A percentile compares a stretch with the other conserved stretches of the same genome.
These are phyloP conservation scores for Pseudomugil tenellus DNA, from an alignment of 2,797 vertebrate species.

Conservation along the genomic window DNA sequence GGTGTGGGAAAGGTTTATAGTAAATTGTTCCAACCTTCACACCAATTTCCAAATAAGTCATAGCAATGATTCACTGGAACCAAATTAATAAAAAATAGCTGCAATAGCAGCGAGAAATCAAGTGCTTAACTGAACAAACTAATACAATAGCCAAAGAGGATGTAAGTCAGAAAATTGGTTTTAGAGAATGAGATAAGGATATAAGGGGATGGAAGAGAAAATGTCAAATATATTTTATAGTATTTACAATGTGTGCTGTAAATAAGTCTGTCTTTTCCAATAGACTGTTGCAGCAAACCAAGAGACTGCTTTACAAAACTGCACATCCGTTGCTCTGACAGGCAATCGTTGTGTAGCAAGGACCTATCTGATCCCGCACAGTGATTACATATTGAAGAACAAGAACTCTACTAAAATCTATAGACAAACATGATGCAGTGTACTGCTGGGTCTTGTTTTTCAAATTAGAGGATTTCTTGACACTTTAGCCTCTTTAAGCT, in stretches of 20 bases:
- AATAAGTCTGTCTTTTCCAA: background rate
- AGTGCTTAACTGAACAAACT: background rate
- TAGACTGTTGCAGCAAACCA: constrained; percentile 13
- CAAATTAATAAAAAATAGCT: background rate
- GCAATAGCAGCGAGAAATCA: background rate
- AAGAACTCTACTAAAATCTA: background rate
- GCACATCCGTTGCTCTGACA: constrained; percentile 19
- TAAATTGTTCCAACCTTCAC: background rate
- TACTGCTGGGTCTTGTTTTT: background rate
- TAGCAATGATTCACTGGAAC: background rate
- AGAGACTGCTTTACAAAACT: constrained; percentile 24
- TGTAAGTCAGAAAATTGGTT: background rate
- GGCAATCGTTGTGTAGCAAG: constrained; percentile 15
- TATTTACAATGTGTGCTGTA: background rate
- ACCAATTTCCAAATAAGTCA: background rate
- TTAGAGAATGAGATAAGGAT: background rate
- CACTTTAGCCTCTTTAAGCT: constrained; percentile 10
- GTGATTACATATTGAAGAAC: constrained; percentile 14
- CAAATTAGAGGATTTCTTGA: constrained; percentile 8
- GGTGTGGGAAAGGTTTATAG: background rate
- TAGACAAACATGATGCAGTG: background rate
- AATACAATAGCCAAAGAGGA: background rate
- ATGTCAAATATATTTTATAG: background rate
- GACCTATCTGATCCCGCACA: constrained; percentile 18
- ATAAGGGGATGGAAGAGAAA: background rate